Base-by-base conservation (phyloP, 2,797 vertebrate genomes). In the Microtus californicus region DNA sequence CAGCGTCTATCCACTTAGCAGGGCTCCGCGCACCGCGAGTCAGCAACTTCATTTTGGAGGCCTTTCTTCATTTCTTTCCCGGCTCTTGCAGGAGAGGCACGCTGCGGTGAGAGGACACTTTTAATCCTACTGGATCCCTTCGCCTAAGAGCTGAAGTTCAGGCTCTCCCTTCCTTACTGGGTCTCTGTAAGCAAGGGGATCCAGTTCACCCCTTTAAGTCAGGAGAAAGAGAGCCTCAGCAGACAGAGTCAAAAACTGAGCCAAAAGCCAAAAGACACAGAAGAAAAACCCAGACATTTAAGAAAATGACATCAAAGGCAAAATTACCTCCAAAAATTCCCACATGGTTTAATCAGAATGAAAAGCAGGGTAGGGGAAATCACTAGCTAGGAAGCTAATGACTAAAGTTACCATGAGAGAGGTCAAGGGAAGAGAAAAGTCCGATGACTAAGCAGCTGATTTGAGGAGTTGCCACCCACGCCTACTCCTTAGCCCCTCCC, bases 1-100 rank as follows among this genome's bases (percentile, higher is more conserved):
- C 96, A 96, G 67, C 31, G 74, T 90, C 34, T 15, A n/a, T 59
- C 80, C 96, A 96, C 96, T 96, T 93, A 98, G 95, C 82, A 96
- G 93, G 89, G 97, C 97, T 88, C 92, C 71, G 37, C 6, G 61
- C 89, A 79, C 81, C 90, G 14, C 0, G 29, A 61, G 17, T 40
- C 12, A 13, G 11, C 48, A 93, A 96, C 83, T 31, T 93, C 74
- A 25, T 96, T 80, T 96, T 92, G 90, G 89, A 37, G n/a, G 54
- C 19, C 74, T 88, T 86, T 93, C 90, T 93, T 95, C 94, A 97
- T 97, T 63, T 95, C 95, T 93, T 88, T 90, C 65, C 76, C 34
- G 90, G 69, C 90, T 80, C 81, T 95, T 96, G 93, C 94, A 83
- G 3, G 31, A 37, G 43, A 76, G 43, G 29, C 21, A 71, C 76